These are phyloP conservation scores for Rhinolophus ferrumequinum DNA, from an alignment of 2,113 vertebrate species.

Conservation along the genomic window DNA sequence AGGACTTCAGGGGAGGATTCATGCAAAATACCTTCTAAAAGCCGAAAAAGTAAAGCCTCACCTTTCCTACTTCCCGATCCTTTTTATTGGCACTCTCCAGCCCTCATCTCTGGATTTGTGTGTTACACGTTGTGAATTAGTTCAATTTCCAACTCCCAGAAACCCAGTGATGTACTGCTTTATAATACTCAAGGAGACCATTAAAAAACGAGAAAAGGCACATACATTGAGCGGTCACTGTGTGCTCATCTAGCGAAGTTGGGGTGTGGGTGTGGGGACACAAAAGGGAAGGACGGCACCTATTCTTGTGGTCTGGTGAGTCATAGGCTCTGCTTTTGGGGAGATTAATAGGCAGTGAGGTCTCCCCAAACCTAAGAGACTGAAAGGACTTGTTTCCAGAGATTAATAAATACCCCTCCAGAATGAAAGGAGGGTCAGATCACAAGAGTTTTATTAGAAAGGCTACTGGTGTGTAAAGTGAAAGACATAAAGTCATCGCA, in stretches of 20 bases:
- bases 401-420: not conserved
- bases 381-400: not conserved
- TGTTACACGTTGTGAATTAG: not conserved
- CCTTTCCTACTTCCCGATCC: not conserved
- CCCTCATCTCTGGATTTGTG: not conserved
- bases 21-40: not conserved
- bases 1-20: not conserved
- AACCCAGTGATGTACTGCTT: not conserved
- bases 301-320: not conserved
- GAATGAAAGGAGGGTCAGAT: not conserved
- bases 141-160: not conserved
- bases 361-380: not conserved
- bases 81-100: not conserved
- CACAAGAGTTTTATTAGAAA: not conserved
- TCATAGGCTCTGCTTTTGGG: not conserved
- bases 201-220: not conserved
- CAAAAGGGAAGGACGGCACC: not conserved
- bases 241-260: not conserved
- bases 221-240: not conserved
- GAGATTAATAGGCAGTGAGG: not conserved
- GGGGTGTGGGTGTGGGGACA: accelerated
- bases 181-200: not conserved
- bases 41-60: not conserved
- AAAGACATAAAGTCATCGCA: not conserved
- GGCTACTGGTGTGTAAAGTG: not conserved